Percentiles rank a stretch among this genome's conserved stretches.
Evolutionary conservation across 2,113 vertebrate genomes (phyloP).

Genomic region (Nesoenas mayeri): DNA sequence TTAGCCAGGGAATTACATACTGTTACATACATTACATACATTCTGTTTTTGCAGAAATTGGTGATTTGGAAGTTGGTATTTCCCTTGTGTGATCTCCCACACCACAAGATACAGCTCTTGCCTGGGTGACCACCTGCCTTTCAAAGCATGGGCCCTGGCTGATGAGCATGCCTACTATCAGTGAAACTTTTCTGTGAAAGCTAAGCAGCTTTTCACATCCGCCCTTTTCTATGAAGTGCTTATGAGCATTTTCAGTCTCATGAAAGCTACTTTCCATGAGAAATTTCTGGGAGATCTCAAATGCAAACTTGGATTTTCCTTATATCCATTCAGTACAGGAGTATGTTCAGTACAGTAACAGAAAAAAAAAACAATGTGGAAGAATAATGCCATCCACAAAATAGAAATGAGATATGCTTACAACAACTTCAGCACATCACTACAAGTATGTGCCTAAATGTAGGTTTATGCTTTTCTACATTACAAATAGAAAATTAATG

Average conservation of each 20-base stretch:
- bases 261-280: not conserved
- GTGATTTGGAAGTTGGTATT: not conserved
- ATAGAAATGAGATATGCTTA: not conserved
- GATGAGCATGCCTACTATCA: not conserved
- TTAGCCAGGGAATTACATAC: conserved; percentile 1
- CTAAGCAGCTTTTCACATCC: not conserved
- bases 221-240: not conserved
- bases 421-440: not conserved
- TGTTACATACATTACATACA: too few species aligned
- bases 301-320: not conserved
- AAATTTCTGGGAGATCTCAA: not conserved
- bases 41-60: conserved; percentile 11
- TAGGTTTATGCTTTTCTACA: not conserved
- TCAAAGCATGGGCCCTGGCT: not conserved
- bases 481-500: not conserved
- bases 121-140: not conserved
- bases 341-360: not conserved
- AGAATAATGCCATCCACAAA: not conserved
- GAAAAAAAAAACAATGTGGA: not conserved
- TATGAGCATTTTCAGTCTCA: not conserved
- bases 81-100: not conserved
- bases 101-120: not conserved
- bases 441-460: not conserved
- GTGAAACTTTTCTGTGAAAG: not conserved
- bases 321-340: not conserved